Base-by-base conservation (phyloP, 2,113 vertebrate genomes). In the Cinclus mexicanus region DNA sequence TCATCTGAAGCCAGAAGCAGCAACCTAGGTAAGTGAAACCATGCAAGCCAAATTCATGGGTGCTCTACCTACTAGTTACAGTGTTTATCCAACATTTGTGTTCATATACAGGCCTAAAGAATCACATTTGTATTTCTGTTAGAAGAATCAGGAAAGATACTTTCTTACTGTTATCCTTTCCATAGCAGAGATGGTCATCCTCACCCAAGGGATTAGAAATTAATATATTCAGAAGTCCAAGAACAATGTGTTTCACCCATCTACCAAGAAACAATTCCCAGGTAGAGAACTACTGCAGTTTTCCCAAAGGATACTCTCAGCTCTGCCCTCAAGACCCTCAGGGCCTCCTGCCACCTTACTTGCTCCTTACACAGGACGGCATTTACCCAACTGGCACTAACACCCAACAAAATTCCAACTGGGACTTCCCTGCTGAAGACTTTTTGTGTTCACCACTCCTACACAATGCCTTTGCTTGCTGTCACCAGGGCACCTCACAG, bases 181-280 rank as follows among this genome's bases (percentile, higher is more conserved):
- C 19, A 28, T 9, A 49, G 41, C 77, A 91, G 47, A 44, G 12
- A 65, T 8, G 15, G 33, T 19, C 9, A 9, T 41, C 24, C 18
- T n/a, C 63, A 57, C 10, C 18, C 47, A n/a, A 11, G 1, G 6
- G 39, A 61, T 39, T 44, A 83, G 6, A 35, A 89, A 77, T 31
- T 6, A 47, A 63, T 59, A 50, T 10, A 70, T 41, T 41, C 31
- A 7, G 10, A 70, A 74, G 25, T 63, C 35, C 24, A 53, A 78
- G n/a, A 78, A 24, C 7, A 42, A 28, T 0, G 0, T 7, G 8
- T 49, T 78, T 67, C 52, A 74, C 19, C 6, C 42, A 55, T 42
- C 37, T 33, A 81, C 12, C 44, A 59, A 85, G 71, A 74, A 63
- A 13, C 12, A 71, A 63, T 14, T 91, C 35, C 52, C 39, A 67